Evolutionary conservation across 92 coral and sea anemone genomes (phyloP), one percentile per base, ranked within the genome.

Genomic region (Umimayanthus kanabou): DNA sequence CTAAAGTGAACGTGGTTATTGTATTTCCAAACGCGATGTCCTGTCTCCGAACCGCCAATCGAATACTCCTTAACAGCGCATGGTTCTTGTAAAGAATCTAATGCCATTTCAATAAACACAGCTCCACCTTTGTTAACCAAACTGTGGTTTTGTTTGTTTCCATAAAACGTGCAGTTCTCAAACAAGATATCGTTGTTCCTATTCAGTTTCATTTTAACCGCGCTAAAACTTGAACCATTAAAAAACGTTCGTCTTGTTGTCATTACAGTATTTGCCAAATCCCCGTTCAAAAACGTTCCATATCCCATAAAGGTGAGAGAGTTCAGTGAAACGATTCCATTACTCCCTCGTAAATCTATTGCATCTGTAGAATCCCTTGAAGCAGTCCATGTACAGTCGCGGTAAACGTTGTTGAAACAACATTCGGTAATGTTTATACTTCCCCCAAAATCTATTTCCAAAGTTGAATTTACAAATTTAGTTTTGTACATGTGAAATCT

Each of bases 1-100:
- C 42, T 65, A 72, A 88, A 61, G 29, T 30, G 22, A 26, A 80
- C 87, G 57, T 53, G 39, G 80, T 45, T 47, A 37, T 43, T 87
- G 85, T 87, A 87, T 15, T 13, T 58, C 89, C 89, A 87, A 1
- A 58, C 22, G 5, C 47, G 76, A 50, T 82, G 18, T 6, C 50
- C 77, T 22, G 43, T 39, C 16, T 20, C 13, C n/a, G 30, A 49
- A 43, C 42, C 76, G 2, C 39, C 23, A 29, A 7, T 33, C 45
- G 16, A 11, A 14, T 11, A 14, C 18, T 53, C 3, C 3, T 15
- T 53, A 53, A 53, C 58, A 53, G 77, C 77, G 40, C 89, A 50
- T 61, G 40, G 30, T 42, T n/a, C 25, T 8, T 79, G 81, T 18
- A 67, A 22, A 29, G 30, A 30, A 50, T 79, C 85, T 22, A 28